phyloP scores from a whole-genome alignment of 2,888 invertebrate genomes.

The Aradus depressus region DNA sequence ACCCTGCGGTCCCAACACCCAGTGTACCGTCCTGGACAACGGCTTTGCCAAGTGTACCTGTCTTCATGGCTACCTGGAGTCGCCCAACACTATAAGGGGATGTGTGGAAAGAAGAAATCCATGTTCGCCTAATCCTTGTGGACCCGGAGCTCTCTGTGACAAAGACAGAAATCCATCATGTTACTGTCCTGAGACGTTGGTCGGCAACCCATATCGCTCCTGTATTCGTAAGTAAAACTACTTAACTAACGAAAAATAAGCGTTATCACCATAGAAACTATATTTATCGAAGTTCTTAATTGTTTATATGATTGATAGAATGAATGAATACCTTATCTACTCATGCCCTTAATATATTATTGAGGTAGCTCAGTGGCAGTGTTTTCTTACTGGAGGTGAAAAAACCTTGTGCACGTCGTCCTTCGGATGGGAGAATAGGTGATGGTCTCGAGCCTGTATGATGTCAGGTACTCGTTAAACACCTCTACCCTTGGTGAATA shows the following conservation, averaged over 20 bases:
- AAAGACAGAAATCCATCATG: constrained; percentile 67
- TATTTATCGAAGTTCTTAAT: not conserved
- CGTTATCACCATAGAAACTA: not conserved
- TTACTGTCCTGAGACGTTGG: constrained; percentile 69
- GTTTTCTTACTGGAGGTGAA: no score
- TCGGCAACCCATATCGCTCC: constrained; percentile 71
- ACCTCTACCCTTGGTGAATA: no score
- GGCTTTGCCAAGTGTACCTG: constrained; percentile 84
- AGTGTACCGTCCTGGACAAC: constrained; percentile 62
- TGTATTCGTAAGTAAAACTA: constrained; percentile 48
- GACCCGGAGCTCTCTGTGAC: constrained; percentile 66
- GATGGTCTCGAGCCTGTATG: no score
- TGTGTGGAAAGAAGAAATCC: constrained; percentile 68
- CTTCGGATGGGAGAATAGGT: no score
- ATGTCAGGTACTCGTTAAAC: no score
- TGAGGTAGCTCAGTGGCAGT: no score
- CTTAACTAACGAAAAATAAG: not conserved
- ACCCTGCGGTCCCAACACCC: constrained; percentile 80
- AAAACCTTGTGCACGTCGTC: no score
- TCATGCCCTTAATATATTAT: not conserved
- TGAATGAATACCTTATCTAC: not conserved
- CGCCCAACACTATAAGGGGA: constrained; percentile 76
- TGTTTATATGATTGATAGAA: not conserved
- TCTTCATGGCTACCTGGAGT: constrained; percentile 67
- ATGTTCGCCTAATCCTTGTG: constrained; percentile 74